Percentiles rank a stretch among this genome's conserved stretches.
phyloP scores from a whole-genome alignment of 2,888 invertebrate genomes.

The Alloscopus bannaensis region DNA sequence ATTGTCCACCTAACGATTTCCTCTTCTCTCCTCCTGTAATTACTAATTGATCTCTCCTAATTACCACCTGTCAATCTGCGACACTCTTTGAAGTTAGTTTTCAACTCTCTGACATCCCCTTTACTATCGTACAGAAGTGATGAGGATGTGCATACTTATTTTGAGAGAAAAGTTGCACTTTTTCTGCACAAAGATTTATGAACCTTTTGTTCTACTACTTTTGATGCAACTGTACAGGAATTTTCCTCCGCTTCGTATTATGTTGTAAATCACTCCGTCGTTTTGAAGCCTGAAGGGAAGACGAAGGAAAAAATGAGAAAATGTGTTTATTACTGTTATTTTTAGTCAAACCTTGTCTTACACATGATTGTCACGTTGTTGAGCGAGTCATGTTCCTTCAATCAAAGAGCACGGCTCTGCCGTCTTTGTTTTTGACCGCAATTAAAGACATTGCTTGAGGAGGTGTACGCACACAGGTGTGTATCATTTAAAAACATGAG shows the following conservation, averaged over 20 bases:
- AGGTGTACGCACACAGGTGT: no score
- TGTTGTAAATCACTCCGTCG: neutral
- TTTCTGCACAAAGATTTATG: slow-evolving; percentile 24
- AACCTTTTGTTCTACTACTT: slow-evolving; percentile 29
- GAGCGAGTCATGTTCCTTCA: slow-evolving; percentile 31
- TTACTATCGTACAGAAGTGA: no score
- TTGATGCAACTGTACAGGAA: neutral
- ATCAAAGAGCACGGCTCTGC: slow-evolving; percentile 9
- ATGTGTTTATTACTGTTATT: slow-evolving; percentile 36
- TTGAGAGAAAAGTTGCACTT: slow-evolving; percentile 13
- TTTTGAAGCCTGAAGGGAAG: neutral
- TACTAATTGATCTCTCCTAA: slow-evolving; percentile 50
- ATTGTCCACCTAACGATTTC: slow-evolving; percentile 59
- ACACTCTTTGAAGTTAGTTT: no score
- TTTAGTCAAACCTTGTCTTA: no score
- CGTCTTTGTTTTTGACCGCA: slow-evolving; percentile 1
- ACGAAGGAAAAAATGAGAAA: slow-evolving; percentile 9
- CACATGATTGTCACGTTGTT: no score
- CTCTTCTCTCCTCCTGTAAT: slow-evolving; percentile 44
- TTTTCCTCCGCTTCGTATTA: neutral
- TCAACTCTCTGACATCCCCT: no score
- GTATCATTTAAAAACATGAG: neutral
- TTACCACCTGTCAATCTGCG: slow-evolving; percentile 52
- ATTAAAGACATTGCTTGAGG: neutral
- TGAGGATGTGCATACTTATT: no score